A percentile compares a stretch with the other conserved stretches of the same genome.
These are phyloP conservation scores for Xyrauchen texanus DNA, from an alignment of 2,113 vertebrate genomes.

Conservation along the genomic window DNA sequence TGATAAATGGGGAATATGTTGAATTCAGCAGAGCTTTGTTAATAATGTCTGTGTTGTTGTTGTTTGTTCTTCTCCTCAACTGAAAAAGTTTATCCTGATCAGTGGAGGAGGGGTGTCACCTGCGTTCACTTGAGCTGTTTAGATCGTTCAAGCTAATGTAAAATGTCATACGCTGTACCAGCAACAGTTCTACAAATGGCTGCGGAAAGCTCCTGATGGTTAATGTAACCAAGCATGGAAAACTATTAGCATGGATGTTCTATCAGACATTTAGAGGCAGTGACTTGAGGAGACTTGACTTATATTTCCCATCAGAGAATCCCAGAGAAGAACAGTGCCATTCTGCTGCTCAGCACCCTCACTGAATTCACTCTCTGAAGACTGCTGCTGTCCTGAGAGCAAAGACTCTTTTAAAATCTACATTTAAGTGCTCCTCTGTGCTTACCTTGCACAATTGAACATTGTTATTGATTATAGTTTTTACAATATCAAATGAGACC, in stretches of 20 bases:
- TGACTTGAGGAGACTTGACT: conserved; percentile 37
- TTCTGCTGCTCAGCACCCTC: neutral
- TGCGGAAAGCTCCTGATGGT: conserved; percentile 84
- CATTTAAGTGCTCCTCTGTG: neutral
- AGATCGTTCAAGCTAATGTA: conserved; percentile 95
- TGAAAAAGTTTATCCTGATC: conserved; percentile 90
- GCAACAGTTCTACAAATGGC: conserved; percentile 93
- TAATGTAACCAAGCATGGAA: conserved; percentile 61
- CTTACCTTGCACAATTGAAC: conserved; percentile 19
- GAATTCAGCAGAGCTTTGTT: too few relatives aligned
- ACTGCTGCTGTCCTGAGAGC: conserved; percentile 4
- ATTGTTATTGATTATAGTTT: neutral
- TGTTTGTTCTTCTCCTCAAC: conserved; percentile 67
- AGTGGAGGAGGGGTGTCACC: conserved; percentile 79
- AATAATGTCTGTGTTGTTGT: neutral
- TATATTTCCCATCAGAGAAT: neutral
- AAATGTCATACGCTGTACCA: conserved; percentile 90
- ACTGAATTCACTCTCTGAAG: neutral
- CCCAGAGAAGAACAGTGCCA: conserved; percentile 44
- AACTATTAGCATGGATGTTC: conserved; percentile 50
- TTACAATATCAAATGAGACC: neutral
- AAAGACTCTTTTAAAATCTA: neutral
- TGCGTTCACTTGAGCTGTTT: conserved; percentile 86
- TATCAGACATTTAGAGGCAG: conserved; percentile 61
- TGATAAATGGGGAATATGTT: too few relatives aligned